These are phyloP conservation scores for Euplexia lucipara DNA, from an alignment of 2,888 invertebrate genomes.

Conservation along the genomic window DNA sequence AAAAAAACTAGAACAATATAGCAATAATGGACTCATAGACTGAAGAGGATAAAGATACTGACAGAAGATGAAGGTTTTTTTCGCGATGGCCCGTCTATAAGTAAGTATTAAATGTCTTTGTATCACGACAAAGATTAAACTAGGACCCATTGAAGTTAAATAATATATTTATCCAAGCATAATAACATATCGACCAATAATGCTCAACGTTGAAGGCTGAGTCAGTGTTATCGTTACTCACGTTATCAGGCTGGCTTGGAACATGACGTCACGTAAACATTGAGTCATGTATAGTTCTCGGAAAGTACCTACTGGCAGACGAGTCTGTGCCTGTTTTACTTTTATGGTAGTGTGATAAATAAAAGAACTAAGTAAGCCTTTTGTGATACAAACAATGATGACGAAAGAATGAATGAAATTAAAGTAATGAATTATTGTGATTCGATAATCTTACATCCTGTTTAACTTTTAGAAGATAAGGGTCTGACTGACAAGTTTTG, in stretches of 20 bases:
- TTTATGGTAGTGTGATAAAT: conserved; percentile 31
- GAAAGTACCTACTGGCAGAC: conserved; percentile 60
- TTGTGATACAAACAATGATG: background rate
- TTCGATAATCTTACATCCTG: background rate
- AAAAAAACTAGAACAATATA: no score
- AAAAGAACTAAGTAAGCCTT: conserved; percentile 9
- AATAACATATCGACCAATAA: conserved; percentile 15
- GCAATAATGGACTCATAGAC: no score
- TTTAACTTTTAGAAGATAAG: background rate
- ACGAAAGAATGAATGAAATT: background rate
- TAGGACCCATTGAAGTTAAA: no score
- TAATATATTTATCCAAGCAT: conserved; percentile 17
- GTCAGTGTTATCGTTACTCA: conserved; percentile 60
- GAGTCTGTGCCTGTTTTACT: conserved; percentile 28
- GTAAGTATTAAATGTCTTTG: no score
- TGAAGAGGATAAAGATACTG: no score
- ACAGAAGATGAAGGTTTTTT: no score
- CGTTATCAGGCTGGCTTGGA: conserved; percentile 51
- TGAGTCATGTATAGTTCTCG: conserved; percentile 55
- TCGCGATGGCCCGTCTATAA: no score
- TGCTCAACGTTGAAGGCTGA: conserved; percentile 38
- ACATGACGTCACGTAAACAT: conserved; percentile 61
- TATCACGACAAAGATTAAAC: no score
- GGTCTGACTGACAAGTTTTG: background rate
- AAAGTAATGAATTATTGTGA: background rate